Evolutionary conservation across 2,797 vertebrate genomes (phyloP).

Genomic region (Balearica regulorum): DNA sequence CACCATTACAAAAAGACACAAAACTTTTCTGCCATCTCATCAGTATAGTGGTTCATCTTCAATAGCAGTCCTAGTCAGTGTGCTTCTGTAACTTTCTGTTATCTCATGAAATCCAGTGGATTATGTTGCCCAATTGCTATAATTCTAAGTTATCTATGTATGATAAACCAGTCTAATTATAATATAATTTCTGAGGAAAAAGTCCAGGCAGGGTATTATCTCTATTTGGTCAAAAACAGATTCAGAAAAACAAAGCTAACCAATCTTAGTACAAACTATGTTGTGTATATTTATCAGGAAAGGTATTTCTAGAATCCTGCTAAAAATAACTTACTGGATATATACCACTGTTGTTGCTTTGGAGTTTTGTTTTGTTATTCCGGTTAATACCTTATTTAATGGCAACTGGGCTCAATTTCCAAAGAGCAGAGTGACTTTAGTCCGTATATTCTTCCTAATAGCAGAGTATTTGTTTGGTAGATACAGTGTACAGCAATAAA

Average conservation of each 20-base stretch:
- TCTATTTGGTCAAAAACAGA: not conserved
- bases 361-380: not conserved
- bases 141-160: not conserved
- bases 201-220: not conserved
- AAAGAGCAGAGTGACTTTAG: not conserved
- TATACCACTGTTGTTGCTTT: not conserved
- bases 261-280: not conserved
- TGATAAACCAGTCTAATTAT: not conserved
- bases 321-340: not conserved
- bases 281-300: not conserved
- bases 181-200: not conserved
- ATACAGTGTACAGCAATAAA: not conserved
- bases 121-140: not conserved
- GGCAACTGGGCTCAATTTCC: not conserved
- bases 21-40: not conserved
- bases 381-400: not conserved
- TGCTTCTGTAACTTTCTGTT: not conserved
- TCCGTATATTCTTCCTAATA: not conserved
- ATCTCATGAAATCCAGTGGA: not conserved
- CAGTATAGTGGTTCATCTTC: not conserved
- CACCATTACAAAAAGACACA: not conserved
- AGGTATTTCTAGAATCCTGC: not conserved
- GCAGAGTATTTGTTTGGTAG: not conserved
- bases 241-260: not conserved
- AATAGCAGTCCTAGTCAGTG: not conserved